These are phyloP conservation scores for Epizoanthus fatuus DNA, from an alignment of 92 coral and sea anemone genomes.

Conservation along the genomic window DNA sequence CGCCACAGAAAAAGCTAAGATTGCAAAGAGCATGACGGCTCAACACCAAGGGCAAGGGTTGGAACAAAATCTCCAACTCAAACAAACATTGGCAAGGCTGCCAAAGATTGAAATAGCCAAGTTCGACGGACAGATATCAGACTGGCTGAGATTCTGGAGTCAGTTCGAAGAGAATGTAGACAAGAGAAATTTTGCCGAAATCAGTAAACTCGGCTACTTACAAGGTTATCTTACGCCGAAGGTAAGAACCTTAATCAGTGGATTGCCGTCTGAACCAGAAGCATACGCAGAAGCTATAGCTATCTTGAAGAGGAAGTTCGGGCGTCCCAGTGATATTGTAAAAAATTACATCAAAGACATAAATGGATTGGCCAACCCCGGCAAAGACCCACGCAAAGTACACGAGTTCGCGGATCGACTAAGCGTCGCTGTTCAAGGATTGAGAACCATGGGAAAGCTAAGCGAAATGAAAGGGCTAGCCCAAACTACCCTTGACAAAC, in stretches of 20 bases:
- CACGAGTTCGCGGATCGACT: conserved; percentile 13
- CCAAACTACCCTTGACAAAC: not conserved
- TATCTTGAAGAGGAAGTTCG: too few relatives aligned
- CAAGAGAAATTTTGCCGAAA: conserved; percentile 19
- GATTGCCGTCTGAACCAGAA: too few relatives aligned
- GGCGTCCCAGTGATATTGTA: too few relatives aligned
- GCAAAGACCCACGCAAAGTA: not conserved
- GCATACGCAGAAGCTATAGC: too few relatives aligned
- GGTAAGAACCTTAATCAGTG: not conserved
- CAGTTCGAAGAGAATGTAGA: conserved; percentile 35
- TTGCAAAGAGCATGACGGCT: not conserved
- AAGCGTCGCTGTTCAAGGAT: conserved; percentile 13
- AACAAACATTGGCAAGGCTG: conserved; percentile 11
- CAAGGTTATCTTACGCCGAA: conserved; percentile 19
- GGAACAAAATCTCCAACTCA: not conserved
- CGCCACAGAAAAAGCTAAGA: conserved; percentile 4
- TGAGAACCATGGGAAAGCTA: conserved; percentile 5
- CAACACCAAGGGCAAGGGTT: too few relatives aligned
- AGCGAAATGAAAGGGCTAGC: not conserved
- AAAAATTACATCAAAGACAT: not conserved
- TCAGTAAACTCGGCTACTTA: conserved; percentile 27
- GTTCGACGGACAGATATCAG: conserved; percentile 17
- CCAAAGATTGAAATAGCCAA: conserved; percentile 34
- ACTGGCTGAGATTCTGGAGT: conserved; percentile 28
- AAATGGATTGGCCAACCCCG: conserved; percentile 1